A percentile compares a stretch with the other conserved stretches of the same genome.
These are phyloP conservation scores for Xenopus borealis DNA, from an alignment of 2,113 vertebrate genomes.

Conservation along the genomic window DNA sequence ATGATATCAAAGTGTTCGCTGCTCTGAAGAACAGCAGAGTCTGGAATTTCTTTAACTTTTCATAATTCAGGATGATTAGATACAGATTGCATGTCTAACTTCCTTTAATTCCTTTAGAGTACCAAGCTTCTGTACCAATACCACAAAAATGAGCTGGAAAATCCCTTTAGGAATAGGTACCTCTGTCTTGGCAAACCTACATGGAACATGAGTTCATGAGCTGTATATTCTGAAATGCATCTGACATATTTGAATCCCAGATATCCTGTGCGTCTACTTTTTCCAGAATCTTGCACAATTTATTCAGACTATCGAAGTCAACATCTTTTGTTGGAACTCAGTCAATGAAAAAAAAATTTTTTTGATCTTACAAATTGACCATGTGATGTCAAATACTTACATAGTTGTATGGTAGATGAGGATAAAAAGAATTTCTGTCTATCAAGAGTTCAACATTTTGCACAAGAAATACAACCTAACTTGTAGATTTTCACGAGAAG, in stretches of 20 bases:
- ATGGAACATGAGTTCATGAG: slow-evolving; percentile 23
- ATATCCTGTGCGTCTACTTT: slow-evolving; percentile 6
- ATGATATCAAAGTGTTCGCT: too few species aligned
- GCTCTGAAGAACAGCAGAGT: not conserved
- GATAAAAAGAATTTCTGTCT: too few species aligned
- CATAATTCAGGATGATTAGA: not conserved
- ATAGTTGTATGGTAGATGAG: too few species aligned
- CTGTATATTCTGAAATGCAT: slow-evolving; percentile 11
- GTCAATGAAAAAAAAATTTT: too few species aligned
- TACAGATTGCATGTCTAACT: not conserved
- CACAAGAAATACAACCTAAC: too few species aligned
- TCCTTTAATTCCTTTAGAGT: slow-evolving; percentile 1
- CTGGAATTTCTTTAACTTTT: not conserved
- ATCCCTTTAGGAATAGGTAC: slow-evolving; percentile 15
- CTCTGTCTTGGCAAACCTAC: slow-evolving; percentile 17
- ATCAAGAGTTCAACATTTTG: too few species aligned
- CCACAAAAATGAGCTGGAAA: slow-evolving; percentile 24
- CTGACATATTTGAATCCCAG: slow-evolving; percentile 19
- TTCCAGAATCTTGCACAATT: not conserved
- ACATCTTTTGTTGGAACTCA: not conserved
- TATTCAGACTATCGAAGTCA: not conserved
- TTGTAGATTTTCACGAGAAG: too few species aligned
- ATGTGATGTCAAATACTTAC: too few species aligned
- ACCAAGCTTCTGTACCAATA: slow-evolving; percentile 8
- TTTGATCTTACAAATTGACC: too few species aligned